These are phyloP conservation scores for Linnaemya tessellans DNA, from an alignment of 2,888 invertebrate species.

Conservation along the genomic window DNA sequence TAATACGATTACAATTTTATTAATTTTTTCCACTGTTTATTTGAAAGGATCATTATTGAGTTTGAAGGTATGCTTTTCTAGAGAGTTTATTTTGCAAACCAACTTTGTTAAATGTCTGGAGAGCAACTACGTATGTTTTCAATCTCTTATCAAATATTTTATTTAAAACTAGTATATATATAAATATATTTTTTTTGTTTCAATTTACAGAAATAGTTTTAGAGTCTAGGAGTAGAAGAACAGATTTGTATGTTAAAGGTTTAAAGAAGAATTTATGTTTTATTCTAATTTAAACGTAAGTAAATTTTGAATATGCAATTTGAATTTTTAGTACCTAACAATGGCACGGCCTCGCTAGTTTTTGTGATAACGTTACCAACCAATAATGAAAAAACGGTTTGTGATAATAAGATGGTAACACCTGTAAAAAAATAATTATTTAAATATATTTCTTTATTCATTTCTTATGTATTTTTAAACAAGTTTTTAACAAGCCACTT, in stretches of 20 bases:
- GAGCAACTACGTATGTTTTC: slow-evolving; percentile 56
- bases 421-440: slow-evolving; percentile 88
- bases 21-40: slow-evolving; percentile 2
- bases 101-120: background rate
- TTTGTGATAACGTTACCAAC: slow-evolving; percentile 99
- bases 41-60: background rate
- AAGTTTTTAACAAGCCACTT: too few relatives aligned
- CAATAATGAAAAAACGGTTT: slow-evolving; percentile 99
- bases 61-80: slow-evolving; percentile 36
- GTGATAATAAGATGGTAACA: slow-evolving; percentile 99
- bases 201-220: slow-evolving; percentile 46
- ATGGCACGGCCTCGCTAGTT: slow-evolving; percentile 99
- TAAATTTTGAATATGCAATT: slow-evolving; percentile 43
- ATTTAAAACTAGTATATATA: slow-evolving; percentile 32
- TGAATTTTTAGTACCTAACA: slow-evolving; percentile 91
- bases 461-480: too few relatives aligned
- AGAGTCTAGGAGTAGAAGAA: slow-evolving; percentile 49
- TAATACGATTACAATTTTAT: slow-evolving; percentile 7
- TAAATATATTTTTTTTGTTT: slow-evolving; percentile 33
- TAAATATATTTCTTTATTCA: background rate
- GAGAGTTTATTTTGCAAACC: slow-evolving; percentile 7
- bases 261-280: slow-evolving; percentile 41
- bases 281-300: slow-evolving; percentile 37
- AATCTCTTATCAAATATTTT: slow-evolving; percentile 37
- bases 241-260: slow-evolving; percentile 33